Evolutionary conservation across 2,113 vertebrate species (phyloP).

Genomic region (Microtus oregoni): DNA sequence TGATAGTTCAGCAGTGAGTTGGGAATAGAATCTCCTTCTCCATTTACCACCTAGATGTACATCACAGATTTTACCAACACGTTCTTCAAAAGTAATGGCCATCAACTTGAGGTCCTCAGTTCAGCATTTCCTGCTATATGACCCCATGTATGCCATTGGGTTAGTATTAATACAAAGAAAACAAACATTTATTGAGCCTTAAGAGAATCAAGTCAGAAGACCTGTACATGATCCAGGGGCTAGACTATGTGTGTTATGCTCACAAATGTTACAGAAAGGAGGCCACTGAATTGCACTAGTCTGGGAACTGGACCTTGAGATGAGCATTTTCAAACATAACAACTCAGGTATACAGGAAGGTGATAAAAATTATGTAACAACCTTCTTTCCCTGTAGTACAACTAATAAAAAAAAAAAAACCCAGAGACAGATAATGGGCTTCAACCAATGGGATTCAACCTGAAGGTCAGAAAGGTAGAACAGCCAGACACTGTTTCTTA

Average conservation of each 20-base stretch:
- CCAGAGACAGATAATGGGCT: too few relatives aligned
- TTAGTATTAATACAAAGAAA: neutral
- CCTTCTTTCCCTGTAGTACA: neutral
- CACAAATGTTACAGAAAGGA: neutral
- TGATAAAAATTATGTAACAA: neutral
- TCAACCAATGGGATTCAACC: too few relatives aligned
- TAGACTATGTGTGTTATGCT: neutral
- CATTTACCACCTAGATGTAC: neutral
- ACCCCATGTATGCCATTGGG: neutral
- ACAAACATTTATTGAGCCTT: conserved; percentile 5
- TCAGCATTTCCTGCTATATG: neutral
- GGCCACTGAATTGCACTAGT: neutral
- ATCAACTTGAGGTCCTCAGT: neutral
- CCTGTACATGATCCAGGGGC: neutral
- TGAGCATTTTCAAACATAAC: neutral
- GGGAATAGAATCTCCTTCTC: neutral
- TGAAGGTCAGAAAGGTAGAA: too few relatives aligned
- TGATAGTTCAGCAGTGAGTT: neutral
- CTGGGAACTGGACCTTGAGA: neutral
- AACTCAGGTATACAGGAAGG: neutral
- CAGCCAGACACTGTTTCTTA: too few relatives aligned
- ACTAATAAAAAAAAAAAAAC: too few relatives aligned
- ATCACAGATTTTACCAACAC: conserved; percentile 31
- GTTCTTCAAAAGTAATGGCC: conserved; percentile 17
- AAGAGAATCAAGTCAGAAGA: neutral